Conservation (phyloP, 2,113 vertebrate species). For the Phyllopteryx taeniolatus region DNA sequence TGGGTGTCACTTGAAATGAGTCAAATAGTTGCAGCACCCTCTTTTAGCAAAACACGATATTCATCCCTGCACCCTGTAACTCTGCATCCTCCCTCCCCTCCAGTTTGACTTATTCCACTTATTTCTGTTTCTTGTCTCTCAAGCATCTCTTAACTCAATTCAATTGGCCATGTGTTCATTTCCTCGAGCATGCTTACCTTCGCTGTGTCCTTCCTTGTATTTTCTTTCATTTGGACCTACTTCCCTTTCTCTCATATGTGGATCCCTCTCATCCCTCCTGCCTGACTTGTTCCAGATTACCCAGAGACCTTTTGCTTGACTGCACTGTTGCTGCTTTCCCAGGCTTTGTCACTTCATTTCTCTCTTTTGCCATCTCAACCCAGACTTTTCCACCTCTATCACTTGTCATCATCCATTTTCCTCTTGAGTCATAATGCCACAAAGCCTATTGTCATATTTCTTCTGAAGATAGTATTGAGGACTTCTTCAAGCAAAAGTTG, state of each 20-base stretch:
- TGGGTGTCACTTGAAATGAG: constrained; percentile 40
- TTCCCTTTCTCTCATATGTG: background rate
- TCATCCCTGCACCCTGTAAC: constrained; percentile 6
- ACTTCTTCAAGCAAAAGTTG: constrained; percentile 1
- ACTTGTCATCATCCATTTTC: constrained; percentile 37
- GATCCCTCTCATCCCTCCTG: constrained; percentile 6
- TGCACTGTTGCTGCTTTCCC: constrained; percentile 36
- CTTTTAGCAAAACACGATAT: constrained; percentile 7
- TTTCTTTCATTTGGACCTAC: no score
- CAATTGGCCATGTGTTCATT: background rate
- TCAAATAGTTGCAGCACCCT: constrained; percentile 30
- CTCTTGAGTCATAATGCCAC: constrained; percentile 22
- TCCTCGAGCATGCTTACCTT: background rate
- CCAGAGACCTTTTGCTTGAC: constrained; percentile 35
- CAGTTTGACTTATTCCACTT: background rate
- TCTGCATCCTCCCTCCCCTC: background rate
- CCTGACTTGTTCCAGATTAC: constrained; percentile 33
- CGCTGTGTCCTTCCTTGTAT: background rate
- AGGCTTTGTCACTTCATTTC: constrained; percentile 34
- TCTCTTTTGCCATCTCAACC: constrained; percentile 25
- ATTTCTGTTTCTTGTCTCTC: constrained; percentile 1
- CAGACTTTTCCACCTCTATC: constrained; percentile 40
- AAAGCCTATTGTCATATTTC: constrained; percentile 8
- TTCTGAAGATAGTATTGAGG: constrained; percentile 15
- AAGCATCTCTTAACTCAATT: background rate